These are phyloP conservation scores for Nyctereutes procyonoides DNA, from an alignment of 2,113 vertebrate genomes.

Conservation along the genomic window DNA sequence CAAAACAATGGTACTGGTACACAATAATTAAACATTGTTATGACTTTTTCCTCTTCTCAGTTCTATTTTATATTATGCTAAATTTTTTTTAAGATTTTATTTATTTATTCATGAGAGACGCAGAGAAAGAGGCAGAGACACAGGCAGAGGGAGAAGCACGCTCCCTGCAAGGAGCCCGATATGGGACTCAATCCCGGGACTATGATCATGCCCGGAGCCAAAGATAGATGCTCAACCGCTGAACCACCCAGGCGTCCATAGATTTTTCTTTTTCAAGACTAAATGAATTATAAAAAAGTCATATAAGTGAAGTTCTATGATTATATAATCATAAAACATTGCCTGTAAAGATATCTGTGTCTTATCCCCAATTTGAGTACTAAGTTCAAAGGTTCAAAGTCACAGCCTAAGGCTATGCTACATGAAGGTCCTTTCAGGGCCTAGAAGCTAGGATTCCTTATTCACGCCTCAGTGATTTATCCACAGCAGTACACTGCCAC, in stretches of 20 bases:
- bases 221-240: too few relatives aligned
- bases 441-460: background rate
- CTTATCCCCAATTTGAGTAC: background rate
- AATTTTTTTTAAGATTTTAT: constrained; percentile 36
- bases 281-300: constrained; percentile 78
- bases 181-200: too few relatives aligned
- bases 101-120: too few relatives aligned
- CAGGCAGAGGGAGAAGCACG: too few relatives aligned
- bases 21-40: constrained; percentile 88
- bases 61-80: constrained; percentile 67
- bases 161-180: too few relatives aligned
- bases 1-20: constrained; percentile 86
- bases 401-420: background rate
- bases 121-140: too few relatives aligned
- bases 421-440: background rate
- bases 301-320: constrained; percentile 77
- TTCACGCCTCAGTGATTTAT: background rate
- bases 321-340: background rate
- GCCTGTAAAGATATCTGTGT: background rate
- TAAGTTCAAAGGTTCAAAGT: background rate
- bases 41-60: constrained; percentile 84
- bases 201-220: too few relatives aligned
- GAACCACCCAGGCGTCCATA: background rate
- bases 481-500: background rate
- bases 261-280: constrained; percentile 64